Evolutionary conservation across 2,888 invertebrate species (phyloP).

Genomic region (Tetheella fluctuosa): DNA sequence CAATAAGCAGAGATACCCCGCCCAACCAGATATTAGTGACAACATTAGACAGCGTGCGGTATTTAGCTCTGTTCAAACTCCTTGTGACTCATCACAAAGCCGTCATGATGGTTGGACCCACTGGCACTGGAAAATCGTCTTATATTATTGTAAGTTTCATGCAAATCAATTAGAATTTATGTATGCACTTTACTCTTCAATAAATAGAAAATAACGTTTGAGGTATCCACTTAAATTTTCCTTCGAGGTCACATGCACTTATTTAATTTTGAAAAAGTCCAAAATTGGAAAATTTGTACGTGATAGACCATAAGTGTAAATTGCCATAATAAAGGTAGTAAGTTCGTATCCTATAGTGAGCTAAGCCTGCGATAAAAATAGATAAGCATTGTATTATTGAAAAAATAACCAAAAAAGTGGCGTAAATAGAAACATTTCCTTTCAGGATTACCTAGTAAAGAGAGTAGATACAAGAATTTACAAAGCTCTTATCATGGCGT

Average conservation of each 20-base stretch:
- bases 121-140: conserved; percentile 97
- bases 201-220: not conserved
- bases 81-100: conserved; percentile 92
- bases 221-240: not conserved
- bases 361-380: too few relatives aligned
- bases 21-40: conserved; percentile 98
- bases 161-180: not conserved
- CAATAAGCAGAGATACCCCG: conserved; percentile 94
- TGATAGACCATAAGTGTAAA: not conserved
- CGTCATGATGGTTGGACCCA: conserved; percentile 95
- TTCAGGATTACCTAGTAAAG: conserved; percentile 90
- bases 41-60: conserved; percentile 95
- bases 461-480: conserved; percentile 90
- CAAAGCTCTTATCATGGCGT: conserved; percentile 94
- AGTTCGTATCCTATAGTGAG: too few relatives aligned
- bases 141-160: conserved; percentile 87
- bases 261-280: too few relatives aligned
- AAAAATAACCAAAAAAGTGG: not conserved
- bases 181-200: too few relatives aligned
- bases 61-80: conserved; percentile 90
- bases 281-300: too few relatives aligned
- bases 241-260: too few relatives aligned
- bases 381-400: too few relatives aligned
- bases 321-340: not conserved
- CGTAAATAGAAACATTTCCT: not conserved